Base-by-base conservation (phyloP, 2,113 vertebrate species). In the Seriola quinqueradiata region DNA sequence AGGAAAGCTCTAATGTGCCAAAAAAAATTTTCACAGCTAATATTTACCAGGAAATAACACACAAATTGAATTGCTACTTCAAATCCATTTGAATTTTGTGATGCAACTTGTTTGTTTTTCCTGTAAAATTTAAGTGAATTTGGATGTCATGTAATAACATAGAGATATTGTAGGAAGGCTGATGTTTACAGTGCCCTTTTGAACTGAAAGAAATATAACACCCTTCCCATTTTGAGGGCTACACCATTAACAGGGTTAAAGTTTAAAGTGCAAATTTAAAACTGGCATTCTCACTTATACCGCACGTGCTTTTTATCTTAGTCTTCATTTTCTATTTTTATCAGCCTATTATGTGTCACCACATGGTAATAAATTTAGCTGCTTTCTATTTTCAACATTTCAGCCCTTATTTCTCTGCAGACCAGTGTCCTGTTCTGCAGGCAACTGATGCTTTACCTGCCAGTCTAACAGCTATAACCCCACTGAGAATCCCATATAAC, bases 31-130 rank as follows among this genome's bases (percentile, higher is more conserved):
- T 57, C 50, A 61, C 65, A 63, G 59, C 59, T 10, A 70, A 55
- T 48, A 69, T 70, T 48, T 58, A 34, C 38, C 52, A 23, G 32
- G n/a, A 55, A 38, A 54, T 21, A 40, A 28, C 42, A 69, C 57
- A 16, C 50, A 66, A 66, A 28, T 25, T 38, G 12, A 25, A 28
- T 17, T 28, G 42, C 13, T 79, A 14, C 10, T 50, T 68, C 44
- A 59, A 16, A 63, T 13, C 59, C 58, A 42, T 28, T 58, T 60
- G 2, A 64, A 58, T 38, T 58, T 19, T 44, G 57, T 69, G 63
- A 82, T 64, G 69, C 38, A 79, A 70, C 32, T 16, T 14, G 32
- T 81, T 65, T 25, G n/a, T 28, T 52, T 68, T 87, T 54, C 75
- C 36, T 23, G 72, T 52, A 74, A 84, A 46, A 25, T 38, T 21